phyloP scores from a whole-genome alignment of 2,888 invertebrate genomes.

The Mesorhabditis spiculigera region DNA sequence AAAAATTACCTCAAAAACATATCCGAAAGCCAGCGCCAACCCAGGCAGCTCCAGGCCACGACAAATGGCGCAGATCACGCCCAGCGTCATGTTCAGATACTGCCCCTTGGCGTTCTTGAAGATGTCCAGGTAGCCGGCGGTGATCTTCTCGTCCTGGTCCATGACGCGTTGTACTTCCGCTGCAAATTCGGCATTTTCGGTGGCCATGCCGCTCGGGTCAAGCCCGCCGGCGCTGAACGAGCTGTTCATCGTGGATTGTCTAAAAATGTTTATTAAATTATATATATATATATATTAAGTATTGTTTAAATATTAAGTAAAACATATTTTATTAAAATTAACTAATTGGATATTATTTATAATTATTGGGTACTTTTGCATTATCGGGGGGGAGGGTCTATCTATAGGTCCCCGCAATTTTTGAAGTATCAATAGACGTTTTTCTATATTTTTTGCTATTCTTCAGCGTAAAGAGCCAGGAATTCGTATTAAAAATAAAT shows the following conservation, averaged over 20 bases:
- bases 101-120: conserved; percentile 37
- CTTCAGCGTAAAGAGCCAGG: too few relatives aligned
- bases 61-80: conserved; percentile 43
- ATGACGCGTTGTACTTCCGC: conserved; percentile 33
- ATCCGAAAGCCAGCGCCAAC: conserved; percentile 59
- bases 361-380: too few relatives aligned
- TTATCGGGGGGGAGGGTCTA: too few relatives aligned
- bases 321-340: too few relatives aligned
- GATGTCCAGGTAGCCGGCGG: conserved; percentile 35
- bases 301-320: too few relatives aligned
- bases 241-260: conserved; percentile 19
- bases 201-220: conserved; percentile 9
- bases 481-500: too few relatives aligned
- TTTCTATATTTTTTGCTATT: too few relatives aligned
- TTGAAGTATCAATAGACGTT: too few relatives aligned
- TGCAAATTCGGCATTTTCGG: conserved; percentile 38
- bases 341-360: too few relatives aligned
- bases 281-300: too few relatives aligned
- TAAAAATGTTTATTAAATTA: too few relatives aligned
- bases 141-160: conserved; percentile 33
- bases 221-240: conserved; percentile 17
- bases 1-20: conserved; percentile 27
- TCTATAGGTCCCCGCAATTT: too few relatives aligned
- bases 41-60: conserved; percentile 62
- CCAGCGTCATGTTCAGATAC: conserved; percentile 31